These are phyloP conservation scores for Drosophila neonasuta DNA, from an alignment of 2,888 invertebrate genomes.

Conservation along the genomic window DNA sequence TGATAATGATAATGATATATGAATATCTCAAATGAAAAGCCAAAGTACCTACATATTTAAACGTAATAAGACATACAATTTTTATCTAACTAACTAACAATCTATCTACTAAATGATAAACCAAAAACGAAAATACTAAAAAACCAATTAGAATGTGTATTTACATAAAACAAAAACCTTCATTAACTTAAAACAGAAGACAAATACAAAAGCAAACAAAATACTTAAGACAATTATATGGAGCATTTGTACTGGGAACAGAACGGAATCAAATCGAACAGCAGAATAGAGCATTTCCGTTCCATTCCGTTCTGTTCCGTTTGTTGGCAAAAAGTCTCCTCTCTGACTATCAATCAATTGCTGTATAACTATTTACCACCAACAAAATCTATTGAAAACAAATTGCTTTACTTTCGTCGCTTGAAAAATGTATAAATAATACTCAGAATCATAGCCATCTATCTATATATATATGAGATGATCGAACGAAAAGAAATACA, in stretches of 20 bases:
- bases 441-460: constrained; percentile 54
- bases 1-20: constrained; percentile 31
- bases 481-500: constrained; percentile 15
- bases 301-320: constrained; percentile 3
- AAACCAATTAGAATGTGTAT: constrained; percentile 39
- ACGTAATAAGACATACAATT: constrained; percentile 59
- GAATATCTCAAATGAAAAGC: constrained; percentile 63
- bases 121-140: constrained; percentile 8
- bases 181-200: constrained; percentile 42
- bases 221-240: constrained; percentile 45
- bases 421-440: constrained; percentile 65
- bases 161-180: constrained; percentile 28
- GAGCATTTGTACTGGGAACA: constrained; percentile 36
- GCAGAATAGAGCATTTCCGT: background rate
- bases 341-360: constrained; percentile 71
- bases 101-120: constrained; percentile 36
- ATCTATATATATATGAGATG: constrained; percentile 16
- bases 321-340: constrained; percentile 34
- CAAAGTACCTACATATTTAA: constrained; percentile 73
- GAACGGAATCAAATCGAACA: background rate
- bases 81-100: constrained; percentile 60
- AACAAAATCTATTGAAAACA: constrained; percentile 33
- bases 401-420: constrained; percentile 42
- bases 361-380: constrained; percentile 75
- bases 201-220: constrained; percentile 21